These are phyloP conservation scores for Corbicula japonica DNA, from an alignment of 2,888 invertebrate genomes.

Conservation along the genomic window DNA sequence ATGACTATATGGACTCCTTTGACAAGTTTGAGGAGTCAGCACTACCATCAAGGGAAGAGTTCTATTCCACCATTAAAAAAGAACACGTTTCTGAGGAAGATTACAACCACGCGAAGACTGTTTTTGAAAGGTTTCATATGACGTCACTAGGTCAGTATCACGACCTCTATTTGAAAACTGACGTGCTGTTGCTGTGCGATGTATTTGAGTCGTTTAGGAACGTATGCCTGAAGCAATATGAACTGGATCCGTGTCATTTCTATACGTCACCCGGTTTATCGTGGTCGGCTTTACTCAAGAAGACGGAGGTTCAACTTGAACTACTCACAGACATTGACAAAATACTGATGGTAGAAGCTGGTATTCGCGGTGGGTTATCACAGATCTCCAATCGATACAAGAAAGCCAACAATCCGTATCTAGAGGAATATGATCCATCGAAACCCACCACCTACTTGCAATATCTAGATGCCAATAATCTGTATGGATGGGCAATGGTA, in stretches of 20 bases:
- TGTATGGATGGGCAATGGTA: too few relatives aligned
- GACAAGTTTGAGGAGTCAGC: conserved; percentile 17
- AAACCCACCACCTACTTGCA: too few relatives aligned
- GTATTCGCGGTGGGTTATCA: conserved; percentile 24
- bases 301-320: conserved; percentile 30
- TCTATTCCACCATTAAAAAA: conserved; percentile 32
- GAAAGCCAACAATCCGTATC: conserved; percentile 1
- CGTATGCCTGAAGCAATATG: conserved; percentile 44
- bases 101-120: conserved; percentile 33
- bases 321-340: conserved; percentile 32
- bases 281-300: conserved; percentile 43
- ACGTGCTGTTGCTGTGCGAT: conserved; percentile 27
- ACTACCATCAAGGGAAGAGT: conserved; percentile 24
- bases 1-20: conserved; percentile 32
- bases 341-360: conserved; percentile 22
- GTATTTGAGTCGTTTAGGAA: conserved; percentile 44
- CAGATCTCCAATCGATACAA: conserved; percentile 28
- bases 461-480: too few relatives aligned
- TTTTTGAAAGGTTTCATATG: conserved; percentile 29
- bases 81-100: conserved; percentile 41
- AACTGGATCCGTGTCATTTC: conserved; percentile 38
- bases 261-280: conserved; percentile 51
- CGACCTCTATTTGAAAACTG: conserved; percentile 42
- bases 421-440: conserved; percentile 1
- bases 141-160: conserved; percentile 37